phyloP scores from a whole-genome alignment of 2,797 vertebrate genomes.

The Brachyalestes nurse region DNA sequence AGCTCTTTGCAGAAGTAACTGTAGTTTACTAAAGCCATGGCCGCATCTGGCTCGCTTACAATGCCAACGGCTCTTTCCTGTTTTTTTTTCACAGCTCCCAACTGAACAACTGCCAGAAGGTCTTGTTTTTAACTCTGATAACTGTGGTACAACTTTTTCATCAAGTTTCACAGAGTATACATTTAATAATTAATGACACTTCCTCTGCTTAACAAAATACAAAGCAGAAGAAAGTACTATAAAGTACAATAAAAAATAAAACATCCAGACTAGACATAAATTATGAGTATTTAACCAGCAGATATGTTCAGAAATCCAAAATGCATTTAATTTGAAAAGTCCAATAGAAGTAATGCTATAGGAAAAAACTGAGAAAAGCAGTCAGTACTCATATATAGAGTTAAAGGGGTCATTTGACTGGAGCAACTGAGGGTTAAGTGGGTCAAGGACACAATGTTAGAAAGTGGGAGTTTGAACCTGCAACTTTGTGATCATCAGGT shows the following conservation, averaged over 20 bases:
- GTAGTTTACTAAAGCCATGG: constrained; percentile 19
- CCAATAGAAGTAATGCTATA: background rate
- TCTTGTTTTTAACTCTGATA: constrained; percentile 51
- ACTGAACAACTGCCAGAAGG: constrained; percentile 59
- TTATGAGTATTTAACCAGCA: background rate
- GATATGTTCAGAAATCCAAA: background rate
- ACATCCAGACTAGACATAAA: background rate
- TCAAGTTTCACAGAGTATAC: background rate
- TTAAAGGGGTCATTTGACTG: no score
- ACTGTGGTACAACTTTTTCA: constrained; percentile 21
- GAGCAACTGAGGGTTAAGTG: no score
- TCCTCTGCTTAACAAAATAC: background rate
- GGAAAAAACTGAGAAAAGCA: background rate
- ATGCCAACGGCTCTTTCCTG: constrained; percentile 62
- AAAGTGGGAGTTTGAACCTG: no score
- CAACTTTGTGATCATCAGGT: no score
- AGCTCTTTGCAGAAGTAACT: constrained; percentile 44
- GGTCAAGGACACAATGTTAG: no score
- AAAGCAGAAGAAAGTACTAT: no score
- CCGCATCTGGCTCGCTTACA: constrained; percentile 41
- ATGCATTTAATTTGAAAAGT: background rate
- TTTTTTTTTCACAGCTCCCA: constrained; percentile 56
- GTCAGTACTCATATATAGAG: background rate
- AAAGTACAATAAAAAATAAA: no score
- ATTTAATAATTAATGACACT: background rate